phyloP scores from a whole-genome alignment of 30 jellyfish, hydroid and myxozoan species.

The Pelagia noctiluca region DNA sequence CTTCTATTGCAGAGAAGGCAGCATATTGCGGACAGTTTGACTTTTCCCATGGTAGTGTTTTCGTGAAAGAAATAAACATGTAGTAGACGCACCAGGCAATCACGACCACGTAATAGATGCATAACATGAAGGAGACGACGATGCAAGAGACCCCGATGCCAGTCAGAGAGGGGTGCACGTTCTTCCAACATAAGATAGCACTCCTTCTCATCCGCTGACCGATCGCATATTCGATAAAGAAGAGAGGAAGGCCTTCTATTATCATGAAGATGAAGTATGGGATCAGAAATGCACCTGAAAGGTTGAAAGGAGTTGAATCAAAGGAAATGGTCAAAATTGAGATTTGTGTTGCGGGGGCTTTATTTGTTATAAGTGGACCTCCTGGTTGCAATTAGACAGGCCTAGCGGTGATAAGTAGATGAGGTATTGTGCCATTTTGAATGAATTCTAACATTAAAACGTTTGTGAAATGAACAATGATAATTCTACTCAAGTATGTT shows the following conservation, averaged over 20 bases:
- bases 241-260: conserved; percentile 94
- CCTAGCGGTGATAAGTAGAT: no score
- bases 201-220: conserved; percentile 91
- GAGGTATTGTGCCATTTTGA: no score
- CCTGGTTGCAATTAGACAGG: no score
- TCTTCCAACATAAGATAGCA: conserved; percentile 85
- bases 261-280: conserved; percentile 93
- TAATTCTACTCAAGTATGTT: no score
- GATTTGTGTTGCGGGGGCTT: background rate
- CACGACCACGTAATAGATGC: conserved; percentile 89
- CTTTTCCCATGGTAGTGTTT: conserved; percentile 75
- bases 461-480: no score
- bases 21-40: conserved; percentile 75
- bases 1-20: background rate
- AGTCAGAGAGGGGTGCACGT: conserved; percentile 84
- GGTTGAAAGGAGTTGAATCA: background rate
- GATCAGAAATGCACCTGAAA: conserved; percentile 87
- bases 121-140: conserved; percentile 78
- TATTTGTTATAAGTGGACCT: no score
- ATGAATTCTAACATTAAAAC: no score
- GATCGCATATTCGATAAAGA: conserved; percentile 88
- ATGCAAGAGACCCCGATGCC: conserved; percentile 92
- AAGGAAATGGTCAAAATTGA: background rate
- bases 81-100: conserved; percentile 90
- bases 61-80: conserved; percentile 78